Conservation (phyloP, 2,113 vertebrate genomes). For the Anarhynchus alexandrinus region DNA sequence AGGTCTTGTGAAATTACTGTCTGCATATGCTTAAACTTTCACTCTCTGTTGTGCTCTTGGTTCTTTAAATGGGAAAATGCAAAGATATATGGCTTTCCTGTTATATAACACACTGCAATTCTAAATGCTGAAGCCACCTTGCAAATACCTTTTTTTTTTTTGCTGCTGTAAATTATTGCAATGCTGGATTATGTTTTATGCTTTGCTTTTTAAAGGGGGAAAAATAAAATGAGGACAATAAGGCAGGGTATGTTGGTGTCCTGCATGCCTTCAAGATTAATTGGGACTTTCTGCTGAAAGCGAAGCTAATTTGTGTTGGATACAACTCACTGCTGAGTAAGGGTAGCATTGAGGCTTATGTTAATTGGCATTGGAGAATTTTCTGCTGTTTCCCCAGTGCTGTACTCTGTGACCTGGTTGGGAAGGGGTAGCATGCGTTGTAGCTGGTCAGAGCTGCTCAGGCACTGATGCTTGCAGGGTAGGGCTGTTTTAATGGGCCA, state of each 20-base stretch:
- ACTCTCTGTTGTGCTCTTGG: neutral
- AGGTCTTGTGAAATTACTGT: neutral
- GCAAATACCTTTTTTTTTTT: neutral
- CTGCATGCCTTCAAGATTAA: neutral
- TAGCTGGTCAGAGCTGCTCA: neutral
- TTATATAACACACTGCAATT: neutral
- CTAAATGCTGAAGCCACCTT: neutral
- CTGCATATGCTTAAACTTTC: neutral
- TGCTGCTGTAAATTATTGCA: neutral
- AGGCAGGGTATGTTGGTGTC: neutral
- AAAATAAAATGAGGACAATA: neutral
- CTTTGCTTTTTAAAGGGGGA: neutral
- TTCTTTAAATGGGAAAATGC: slow-evolving; percentile 9
- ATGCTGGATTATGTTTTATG: neutral
- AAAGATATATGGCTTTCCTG: neutral
- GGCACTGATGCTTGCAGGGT: neutral
- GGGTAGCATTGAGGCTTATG: neutral
- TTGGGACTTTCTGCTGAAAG: neutral
- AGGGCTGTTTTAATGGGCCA: neutral
- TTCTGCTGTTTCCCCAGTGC: neutral
- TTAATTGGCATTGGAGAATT: neutral
- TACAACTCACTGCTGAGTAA: neutral
- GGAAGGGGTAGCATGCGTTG: neutral
- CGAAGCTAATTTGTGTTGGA: slow-evolving; percentile 3
- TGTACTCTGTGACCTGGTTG: neutral